These are phyloP conservation scores for Dolichomitus sp. DNA, from an alignment of 2,888 invertebrate genomes.

Conservation along the genomic window DNA sequence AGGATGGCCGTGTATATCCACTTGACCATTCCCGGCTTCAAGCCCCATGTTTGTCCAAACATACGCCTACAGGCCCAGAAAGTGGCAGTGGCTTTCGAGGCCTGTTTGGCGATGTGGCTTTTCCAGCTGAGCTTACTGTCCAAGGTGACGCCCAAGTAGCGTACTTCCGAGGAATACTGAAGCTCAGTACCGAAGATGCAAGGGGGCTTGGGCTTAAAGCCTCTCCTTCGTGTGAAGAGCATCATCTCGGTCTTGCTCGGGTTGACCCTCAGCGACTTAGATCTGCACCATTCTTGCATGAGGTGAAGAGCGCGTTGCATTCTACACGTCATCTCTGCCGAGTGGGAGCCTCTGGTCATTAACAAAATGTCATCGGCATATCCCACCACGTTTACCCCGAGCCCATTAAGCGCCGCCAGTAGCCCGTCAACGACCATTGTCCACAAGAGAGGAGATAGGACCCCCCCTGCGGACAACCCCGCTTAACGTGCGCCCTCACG, in stretches of 20 bases:
- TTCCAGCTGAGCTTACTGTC: neutral
- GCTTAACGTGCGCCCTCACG: slow-evolving; percentile 16
- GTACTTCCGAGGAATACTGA: neutral
- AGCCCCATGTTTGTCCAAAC: too few relatives aligned
- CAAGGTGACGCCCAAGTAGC: neutral
- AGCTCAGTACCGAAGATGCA: slow-evolving; percentile 14
- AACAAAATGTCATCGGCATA: slow-evolving; percentile 52
- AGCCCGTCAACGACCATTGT: slow-evolving; percentile 48
- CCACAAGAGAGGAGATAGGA: slow-evolving; percentile 56
- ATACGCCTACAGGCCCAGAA: slow-evolving; percentile 39
- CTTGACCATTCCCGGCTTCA: too few relatives aligned
- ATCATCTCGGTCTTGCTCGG: slow-evolving; percentile 58
- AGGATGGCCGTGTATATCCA: too few relatives aligned
- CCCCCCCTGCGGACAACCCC: slow-evolving; percentile 57
- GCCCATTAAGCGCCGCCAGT: neutral
- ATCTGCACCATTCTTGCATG: slow-evolving; percentile 39
- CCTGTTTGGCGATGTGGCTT: slow-evolving; percentile 24
- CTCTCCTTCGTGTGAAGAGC: slow-evolving; percentile 41
- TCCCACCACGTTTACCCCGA: slow-evolving; percentile 8
- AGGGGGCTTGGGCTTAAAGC: slow-evolving; percentile 14
- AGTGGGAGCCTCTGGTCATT: slow-evolving; percentile 33
- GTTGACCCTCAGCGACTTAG: slow-evolving; percentile 45
- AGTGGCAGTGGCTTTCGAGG: slow-evolving; percentile 44
- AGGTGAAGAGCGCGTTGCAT: slow-evolving; percentile 39
- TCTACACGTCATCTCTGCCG: neutral